Evolutionary conservation across 2,113 vertebrate genomes (phyloP).

Genomic region (Ploceus nigricollis): DNA sequence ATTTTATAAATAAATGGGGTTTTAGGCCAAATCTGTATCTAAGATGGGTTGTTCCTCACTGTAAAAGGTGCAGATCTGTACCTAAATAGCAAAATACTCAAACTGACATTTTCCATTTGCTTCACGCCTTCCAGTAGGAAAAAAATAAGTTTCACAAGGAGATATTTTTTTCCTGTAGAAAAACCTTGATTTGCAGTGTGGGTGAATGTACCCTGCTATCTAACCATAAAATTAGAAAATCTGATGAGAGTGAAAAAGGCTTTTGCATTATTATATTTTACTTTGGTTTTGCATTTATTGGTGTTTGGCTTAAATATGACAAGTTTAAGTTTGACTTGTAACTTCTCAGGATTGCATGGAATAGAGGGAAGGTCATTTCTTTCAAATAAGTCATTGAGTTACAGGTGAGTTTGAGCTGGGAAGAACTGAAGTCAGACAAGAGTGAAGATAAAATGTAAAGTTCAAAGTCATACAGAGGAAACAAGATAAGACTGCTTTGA

Average conservation of each 20-base stretch:
- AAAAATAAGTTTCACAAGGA: neutral
- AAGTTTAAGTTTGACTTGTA: neutral
- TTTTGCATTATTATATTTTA: neutral
- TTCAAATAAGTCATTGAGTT: neutral
- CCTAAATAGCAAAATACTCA: neutral
- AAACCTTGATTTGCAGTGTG: neutral
- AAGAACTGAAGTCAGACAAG: neutral
- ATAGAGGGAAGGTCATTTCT: neutral
- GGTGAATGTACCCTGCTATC: neutral
- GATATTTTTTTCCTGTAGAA: neutral
- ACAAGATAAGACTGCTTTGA: neutral
- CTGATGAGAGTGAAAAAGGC: neutral
- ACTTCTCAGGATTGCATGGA: neutral
- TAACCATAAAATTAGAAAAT: neutral
- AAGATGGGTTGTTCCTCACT: neutral
- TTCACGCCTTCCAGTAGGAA: neutral
- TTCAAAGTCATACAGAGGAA: neutral
- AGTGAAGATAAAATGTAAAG: neutral
- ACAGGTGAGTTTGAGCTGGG: neutral
- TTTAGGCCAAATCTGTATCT: neutral
- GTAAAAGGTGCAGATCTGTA: neutral
- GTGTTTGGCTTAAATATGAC: neutral
- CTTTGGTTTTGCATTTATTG: neutral
- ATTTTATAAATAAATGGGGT: neutral
- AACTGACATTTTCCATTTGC: neutral